phyloP scores from a whole-genome alignment of 1,140 invertebrate genomes.

The Heterodera schachtii region DNA sequence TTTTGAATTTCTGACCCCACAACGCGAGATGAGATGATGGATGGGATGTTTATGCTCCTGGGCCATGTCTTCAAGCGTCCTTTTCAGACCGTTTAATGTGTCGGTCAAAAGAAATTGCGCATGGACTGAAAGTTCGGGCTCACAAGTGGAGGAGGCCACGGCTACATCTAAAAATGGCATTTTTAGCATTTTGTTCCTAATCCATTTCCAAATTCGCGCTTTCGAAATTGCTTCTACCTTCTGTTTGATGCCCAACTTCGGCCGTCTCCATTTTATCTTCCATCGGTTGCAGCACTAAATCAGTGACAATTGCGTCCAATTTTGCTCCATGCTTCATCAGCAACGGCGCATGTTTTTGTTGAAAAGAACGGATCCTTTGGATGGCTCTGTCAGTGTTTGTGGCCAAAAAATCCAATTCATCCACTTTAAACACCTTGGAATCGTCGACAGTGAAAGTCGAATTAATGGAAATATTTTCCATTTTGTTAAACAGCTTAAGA shows the following conservation, averaged over 20 bases:
- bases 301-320: slow-evolving; percentile 36
- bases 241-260: neutral
- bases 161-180: neutral
- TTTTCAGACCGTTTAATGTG: slow-evolving; percentile 43
- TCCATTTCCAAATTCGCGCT: too few relatives aligned
- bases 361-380: slow-evolving; percentile 25
- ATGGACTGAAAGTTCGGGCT: slow-evolving; percentile 44
- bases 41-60: slow-evolving; percentile 35
- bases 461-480: neutral
- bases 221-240: neutral
- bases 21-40: slow-evolving; percentile 28
- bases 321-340: slow-evolving; percentile 45
- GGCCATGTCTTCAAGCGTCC: slow-evolving; percentile 39
- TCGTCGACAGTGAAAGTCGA: neutral
- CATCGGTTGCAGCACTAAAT: slow-evolving; percentile 43
- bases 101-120: slow-evolving; percentile 50
- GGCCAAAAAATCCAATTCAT: slow-evolving; percentile 21
- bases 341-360: slow-evolving; percentile 39
- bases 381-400: slow-evolving; percentile 30
- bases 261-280: slow-evolving; percentile 20
- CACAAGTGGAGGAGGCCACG: neutral
- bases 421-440: slow-evolving; percentile 6
- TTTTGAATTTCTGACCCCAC: slow-evolving; percentile 22
- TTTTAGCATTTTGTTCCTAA: neutral
- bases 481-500: neutral